Base-by-base conservation (phyloP, 2,888 invertebrate genomes). In the Busseola fusca region DNA sequence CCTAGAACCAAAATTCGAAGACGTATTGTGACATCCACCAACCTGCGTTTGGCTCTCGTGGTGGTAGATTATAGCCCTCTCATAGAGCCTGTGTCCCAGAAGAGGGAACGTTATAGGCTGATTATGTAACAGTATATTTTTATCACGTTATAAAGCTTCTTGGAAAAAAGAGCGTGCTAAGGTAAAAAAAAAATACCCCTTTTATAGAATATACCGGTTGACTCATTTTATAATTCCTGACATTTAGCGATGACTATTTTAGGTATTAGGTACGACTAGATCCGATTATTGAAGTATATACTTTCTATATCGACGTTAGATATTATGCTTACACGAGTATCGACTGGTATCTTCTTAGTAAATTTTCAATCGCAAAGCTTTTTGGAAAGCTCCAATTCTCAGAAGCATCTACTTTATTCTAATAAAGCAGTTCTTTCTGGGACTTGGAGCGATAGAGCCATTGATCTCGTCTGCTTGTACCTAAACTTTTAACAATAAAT, bases 401-500 rank as follows among this genome's bases (percentile, higher is more conserved):
- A 62, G 34, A 70, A 64, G 48, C n/a, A 12, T 69, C 14, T 27
- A 16, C 45, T 50, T 42, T 62, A 57, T 37, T n/a, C n/a, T n/a
- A n/a, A n/a, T n/a, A n/a, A n/a, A n/a, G n/a, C n/a, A n/a, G n/a
- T n/a, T n/a, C n/a, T n/a, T n/a, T n/a, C n/a, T n/a, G n/a, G n/a
- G n/a, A n/a, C n/a, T n/a, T 56, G 40, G 0, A 48, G 16, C 42
- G 45, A 74, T 74, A 56, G 1, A 48, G 7, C n/a, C 30, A 74
- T 74, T 54, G 50, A 74, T 62, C 12, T 27, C 12, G 60, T 65
- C 72, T 52, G n/a, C 27, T 27, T 34, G 5, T 48, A 50, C 48
- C 25, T 42, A 54, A 50, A 57, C 42, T 42, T 45, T 74, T 7
- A 74, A 58, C 57, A 50, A 34, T 56, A 62, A 73, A 50, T 57